Conservation (phyloP, 2,888 invertebrate species). For the Tricholauxania praeusta region DNA sequence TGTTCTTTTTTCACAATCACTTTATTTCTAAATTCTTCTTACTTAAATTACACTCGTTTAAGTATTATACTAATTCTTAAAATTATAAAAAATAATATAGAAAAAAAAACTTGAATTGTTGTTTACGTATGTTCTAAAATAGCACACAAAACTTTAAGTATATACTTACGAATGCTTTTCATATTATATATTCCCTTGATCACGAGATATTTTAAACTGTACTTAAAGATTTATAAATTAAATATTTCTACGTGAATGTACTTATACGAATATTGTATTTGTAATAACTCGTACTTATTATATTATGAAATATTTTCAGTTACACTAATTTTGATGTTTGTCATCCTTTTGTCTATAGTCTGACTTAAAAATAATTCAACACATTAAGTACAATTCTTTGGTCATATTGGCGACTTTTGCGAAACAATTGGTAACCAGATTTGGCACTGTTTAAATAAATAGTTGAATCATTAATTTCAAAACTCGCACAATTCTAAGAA, state of each 20-base stretch:
- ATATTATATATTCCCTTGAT: too few relatives aligned
- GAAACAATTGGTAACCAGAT: conserved; percentile 36
- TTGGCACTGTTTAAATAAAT: conserved; percentile 44
- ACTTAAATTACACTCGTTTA: too few relatives aligned
- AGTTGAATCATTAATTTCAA: not conserved
- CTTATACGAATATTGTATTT: conserved; percentile 33
- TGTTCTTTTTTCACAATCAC: too few relatives aligned
- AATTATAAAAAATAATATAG: too few relatives aligned
- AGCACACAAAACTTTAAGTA: too few relatives aligned
- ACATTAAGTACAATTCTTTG: conserved; percentile 37
- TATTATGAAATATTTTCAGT: too few relatives aligned
- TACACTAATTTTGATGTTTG: conserved; percentile 5
- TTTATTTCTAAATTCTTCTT: too few relatives aligned
- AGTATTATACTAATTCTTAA: too few relatives aligned
- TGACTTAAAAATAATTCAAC: conserved; percentile 1
- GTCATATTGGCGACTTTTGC: conserved; percentile 42
- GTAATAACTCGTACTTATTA: not conserved
- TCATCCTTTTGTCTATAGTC: not conserved
- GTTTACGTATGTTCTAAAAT: too few relatives aligned
- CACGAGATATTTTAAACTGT: conserved; percentile 7
- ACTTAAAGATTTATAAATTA: conserved; percentile 26
- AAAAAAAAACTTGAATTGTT: too few relatives aligned
- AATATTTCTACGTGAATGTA: conserved; percentile 33
- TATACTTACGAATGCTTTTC: too few relatives aligned
- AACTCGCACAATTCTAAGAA: too few relatives aligned